phyloP scores from a whole-genome alignment of 1,140 invertebrate species.

The Drosophila nasuta region DNA sequence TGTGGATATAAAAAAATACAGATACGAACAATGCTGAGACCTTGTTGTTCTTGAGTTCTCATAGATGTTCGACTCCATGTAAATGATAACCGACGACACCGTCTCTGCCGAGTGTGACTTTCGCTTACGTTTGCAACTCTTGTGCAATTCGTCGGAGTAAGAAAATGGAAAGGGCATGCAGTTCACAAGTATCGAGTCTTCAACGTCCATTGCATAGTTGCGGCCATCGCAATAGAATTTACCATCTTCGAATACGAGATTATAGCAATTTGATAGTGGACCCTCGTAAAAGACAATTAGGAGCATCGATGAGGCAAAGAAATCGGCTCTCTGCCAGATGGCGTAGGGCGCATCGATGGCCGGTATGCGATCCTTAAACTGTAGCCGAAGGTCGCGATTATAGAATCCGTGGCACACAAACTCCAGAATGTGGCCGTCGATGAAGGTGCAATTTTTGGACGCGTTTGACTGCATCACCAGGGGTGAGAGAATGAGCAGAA shows the following conservation, averaged over 20 bases:
- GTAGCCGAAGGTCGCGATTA: conserved; percentile 31
- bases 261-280: conserved; percentile 54
- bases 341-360: conserved; percentile 52
- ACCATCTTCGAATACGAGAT: conserved; percentile 38
- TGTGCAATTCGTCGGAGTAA: conserved; percentile 52
- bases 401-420: conserved; percentile 60
- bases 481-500: conserved; percentile 34
- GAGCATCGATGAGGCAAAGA: conserved; percentile 33
- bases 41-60: conserved; percentile 9
- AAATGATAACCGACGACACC: conserved; percentile 37
- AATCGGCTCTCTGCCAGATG: conserved; percentile 63
- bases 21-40: conserved; percentile 4
- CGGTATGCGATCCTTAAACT: conserved; percentile 64
- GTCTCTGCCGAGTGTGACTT: not conserved
- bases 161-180: conserved; percentile 61
- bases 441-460: conserved; percentile 52
- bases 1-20: conserved; percentile 12
- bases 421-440: conserved; percentile 60
- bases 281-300: conserved; percentile 66
- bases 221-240: conserved; percentile 60
- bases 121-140: conserved; percentile 21
- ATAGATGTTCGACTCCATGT: conserved; percentile 47
- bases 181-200: conserved; percentile 6
- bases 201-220: conserved; percentile 38
- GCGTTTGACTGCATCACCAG: not conserved